A percentile compares a stretch with the other conserved stretches of the same genome.
Conservation (phyloP, 2,113 vertebrate species). For the Pomatostomus ruficeps region DNA sequence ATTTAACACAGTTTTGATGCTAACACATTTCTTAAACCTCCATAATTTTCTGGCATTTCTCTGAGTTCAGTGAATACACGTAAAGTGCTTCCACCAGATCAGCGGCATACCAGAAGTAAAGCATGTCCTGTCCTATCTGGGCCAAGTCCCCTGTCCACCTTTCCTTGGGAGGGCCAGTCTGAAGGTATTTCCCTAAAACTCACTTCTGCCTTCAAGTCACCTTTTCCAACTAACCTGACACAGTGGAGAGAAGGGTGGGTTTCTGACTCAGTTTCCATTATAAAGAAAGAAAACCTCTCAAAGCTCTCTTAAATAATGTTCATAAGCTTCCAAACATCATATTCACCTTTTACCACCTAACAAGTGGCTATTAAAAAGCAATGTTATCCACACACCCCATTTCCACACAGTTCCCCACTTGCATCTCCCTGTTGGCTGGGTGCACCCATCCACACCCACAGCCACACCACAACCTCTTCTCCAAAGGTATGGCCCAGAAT, state of each 20-base stretch:
- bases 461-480: background rate
- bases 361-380: background rate
- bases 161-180: background rate
- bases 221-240: background rate
- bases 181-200: background rate
- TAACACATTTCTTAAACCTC: background rate
- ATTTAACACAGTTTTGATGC: background rate
- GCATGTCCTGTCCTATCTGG: background rate
- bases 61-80: background rate
- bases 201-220: background rate
- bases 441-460: background rate
- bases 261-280: background rate
- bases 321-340: background rate
- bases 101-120: background rate
- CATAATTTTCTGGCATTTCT: background rate
- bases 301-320: background rate
- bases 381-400: rapidly evolving
- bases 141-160: background rate
- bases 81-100: background rate
- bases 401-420: background rate
- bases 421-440: background rate
- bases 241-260: background rate
- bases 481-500: background rate
- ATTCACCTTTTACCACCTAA: background rate
- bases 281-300: background rate